Conservation (phyloP, 2,113 vertebrate genomes). For the Hippopotamus amphibius region DNA sequence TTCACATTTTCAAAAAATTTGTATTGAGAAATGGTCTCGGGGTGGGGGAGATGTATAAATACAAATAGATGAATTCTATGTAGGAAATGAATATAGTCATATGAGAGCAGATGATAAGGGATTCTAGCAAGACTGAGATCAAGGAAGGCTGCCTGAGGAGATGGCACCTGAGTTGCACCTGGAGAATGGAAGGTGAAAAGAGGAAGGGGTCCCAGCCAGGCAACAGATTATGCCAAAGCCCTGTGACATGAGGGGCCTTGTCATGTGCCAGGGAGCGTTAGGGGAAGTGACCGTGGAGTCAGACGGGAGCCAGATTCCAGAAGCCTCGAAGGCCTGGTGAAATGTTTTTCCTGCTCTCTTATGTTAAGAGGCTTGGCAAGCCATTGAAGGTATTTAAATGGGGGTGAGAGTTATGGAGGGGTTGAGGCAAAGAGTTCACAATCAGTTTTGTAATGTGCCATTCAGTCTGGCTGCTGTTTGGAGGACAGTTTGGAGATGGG, state of each 20-base stretch:
- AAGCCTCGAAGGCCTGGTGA: not conserved
- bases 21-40: not conserved
- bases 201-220: not conserved
- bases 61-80: not conserved
- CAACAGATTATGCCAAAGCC: not conserved
- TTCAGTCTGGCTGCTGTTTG: not conserved
- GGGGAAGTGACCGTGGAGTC: not conserved
- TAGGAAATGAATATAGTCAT: not conserved
- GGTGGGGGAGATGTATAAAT: not conserved
- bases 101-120: not conserved
- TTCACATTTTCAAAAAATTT: constrained; percentile 23
- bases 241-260: not conserved
- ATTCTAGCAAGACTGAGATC: not conserved
- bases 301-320: not conserved
- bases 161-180: not conserved
- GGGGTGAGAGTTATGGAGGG: not conserved
- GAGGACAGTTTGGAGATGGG: not conserved
- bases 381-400: not conserved
- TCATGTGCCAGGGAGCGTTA: not conserved
- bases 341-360: not conserved
- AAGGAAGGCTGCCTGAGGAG: not conserved
- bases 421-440: not conserved
- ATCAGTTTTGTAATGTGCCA: not conserved
- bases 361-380: not conserved
- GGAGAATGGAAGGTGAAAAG: not conserved